A percentile compares a stretch with the other conserved stretches of the same genome.
Conservation (phyloP, 2,797 vertebrate species). For the Nannoperca obscura region DNA sequence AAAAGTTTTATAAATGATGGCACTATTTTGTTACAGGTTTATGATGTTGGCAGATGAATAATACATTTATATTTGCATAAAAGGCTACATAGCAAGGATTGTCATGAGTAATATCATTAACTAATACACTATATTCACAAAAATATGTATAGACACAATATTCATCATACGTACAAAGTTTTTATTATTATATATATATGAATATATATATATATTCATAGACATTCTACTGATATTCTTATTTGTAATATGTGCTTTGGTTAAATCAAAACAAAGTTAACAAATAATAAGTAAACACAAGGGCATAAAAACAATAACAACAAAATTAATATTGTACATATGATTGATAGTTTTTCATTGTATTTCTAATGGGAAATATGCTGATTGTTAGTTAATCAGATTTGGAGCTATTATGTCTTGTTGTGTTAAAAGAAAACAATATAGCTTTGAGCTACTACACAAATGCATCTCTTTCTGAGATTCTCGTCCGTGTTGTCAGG, state of each 20-base stretch:
- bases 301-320: neutral
- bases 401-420: neutral
- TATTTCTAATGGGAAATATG: neutral
- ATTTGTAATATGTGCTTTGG: conserved; percentile 3
- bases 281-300: conserved; percentile 39
- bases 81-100: neutral
- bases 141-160: neutral
- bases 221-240: neutral
- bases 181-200: conserved; percentile 6
- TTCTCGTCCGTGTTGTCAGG: conserved; percentile 61
- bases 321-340: neutral
- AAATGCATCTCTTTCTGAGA: conserved; percentile 81
- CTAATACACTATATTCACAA: neutral
- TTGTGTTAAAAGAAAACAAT: neutral
- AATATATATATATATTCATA: neutral
- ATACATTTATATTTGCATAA: neutral
- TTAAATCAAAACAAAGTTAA: conserved; percentile 21
- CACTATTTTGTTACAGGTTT: neutral
- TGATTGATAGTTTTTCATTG: neutral
- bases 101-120: neutral
- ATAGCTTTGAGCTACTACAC: conserved; percentile 68
- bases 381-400: neutral
- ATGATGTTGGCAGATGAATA: neutral
- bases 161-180: neutral
- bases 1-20: neutral